Evolutionary conservation across 2,888 invertebrate species (phyloP), one percentile per base, ranked within the genome.

Genomic region (Erynnis tages): DNA sequence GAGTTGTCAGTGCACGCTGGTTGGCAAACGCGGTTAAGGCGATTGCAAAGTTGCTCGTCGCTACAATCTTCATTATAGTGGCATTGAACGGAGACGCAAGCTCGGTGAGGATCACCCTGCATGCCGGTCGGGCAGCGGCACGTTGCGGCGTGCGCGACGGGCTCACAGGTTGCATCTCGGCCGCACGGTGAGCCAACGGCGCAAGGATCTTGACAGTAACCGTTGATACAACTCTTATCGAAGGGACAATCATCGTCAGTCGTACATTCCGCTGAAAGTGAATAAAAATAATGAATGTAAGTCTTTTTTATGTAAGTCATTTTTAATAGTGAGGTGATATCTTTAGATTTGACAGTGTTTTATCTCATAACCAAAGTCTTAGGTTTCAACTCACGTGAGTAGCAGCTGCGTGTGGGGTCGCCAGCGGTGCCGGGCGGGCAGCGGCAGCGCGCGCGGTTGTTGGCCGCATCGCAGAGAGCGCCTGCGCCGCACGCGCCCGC

Each of bases 41-140:
- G 91, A 69, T 96, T 95, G 76, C 97, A 97, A 25, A 94, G 92
- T 78, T 97, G 96, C 58, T 94, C 92, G 65, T 95, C 94, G 23
- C 94, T 94, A 64, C 97, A 97, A 70, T 97, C 97, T 67, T 96
- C 96, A 70, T 97, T 96, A 77, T 95, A 96, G 67, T 96, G 96
- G 63, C 97, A 97, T 32, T 94, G 91, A 5, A 94, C 95, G 1
- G 94, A 92, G 53, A 97, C 94, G 71, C 97, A 97, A 13, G 95
- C 93, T 2, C 95, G 87, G 55, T 92, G 91, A 1, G 96, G 94
- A 79, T 96, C 94, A 32, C 97, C 97, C 80, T 95, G 96, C 3
- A 94, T 96, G 34, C 97, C 97, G 1, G 91, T 82, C 32, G 96
- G 97, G 75, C 97, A 97, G 53, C 92, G 91, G 67, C 97, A 97